phyloP scores from a whole-genome alignment of 2,888 invertebrate species.

The Phyllotreta striolata region DNA sequence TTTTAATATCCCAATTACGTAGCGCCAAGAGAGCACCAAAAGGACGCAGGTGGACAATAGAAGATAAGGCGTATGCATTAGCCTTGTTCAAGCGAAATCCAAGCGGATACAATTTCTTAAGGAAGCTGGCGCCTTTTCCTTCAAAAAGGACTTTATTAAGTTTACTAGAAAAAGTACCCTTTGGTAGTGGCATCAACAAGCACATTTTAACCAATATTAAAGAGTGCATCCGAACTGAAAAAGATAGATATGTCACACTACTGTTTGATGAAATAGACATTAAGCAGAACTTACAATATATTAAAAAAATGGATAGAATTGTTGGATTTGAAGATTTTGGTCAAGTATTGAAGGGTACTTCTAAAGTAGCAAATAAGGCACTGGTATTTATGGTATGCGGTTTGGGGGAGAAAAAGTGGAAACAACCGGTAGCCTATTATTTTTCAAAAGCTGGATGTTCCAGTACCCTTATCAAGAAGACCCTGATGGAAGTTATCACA shows the following conservation, averaged over 20 bases:
- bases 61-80: slow-evolving; percentile 36
- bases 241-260: slow-evolving; percentile 14
- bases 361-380: slow-evolving; percentile 32
- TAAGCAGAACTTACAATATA: slow-evolving; percentile 37
- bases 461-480: background rate
- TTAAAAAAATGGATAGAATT: slow-evolving; percentile 30
- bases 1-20: slow-evolving; percentile 29
- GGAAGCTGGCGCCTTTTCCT: slow-evolving; percentile 37
- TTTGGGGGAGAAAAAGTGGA: slow-evolving; percentile 33
- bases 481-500: background rate
- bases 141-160: slow-evolving; percentile 33
- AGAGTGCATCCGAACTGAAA: slow-evolving; percentile 23
- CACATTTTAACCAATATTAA: slow-evolving; percentile 31
- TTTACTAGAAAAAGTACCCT: slow-evolving; percentile 36
- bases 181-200: slow-evolving; percentile 35
- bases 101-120: slow-evolving; percentile 30
- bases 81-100: slow-evolving; percentile 31
- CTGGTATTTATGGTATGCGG: slow-evolving; percentile 38
- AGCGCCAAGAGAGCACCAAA: slow-evolving; percentile 21
- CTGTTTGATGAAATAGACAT: slow-evolving; percentile 42
- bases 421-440: slow-evolving; percentile 43
- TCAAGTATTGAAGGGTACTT: background rate
- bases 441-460: slow-evolving; percentile 26
- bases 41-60: slow-evolving; percentile 37
- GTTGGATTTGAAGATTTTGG: slow-evolving; percentile 38